Evolutionary conservation across 2,888 invertebrate species (phyloP).

Genomic region (Tillus elongatus): DNA sequence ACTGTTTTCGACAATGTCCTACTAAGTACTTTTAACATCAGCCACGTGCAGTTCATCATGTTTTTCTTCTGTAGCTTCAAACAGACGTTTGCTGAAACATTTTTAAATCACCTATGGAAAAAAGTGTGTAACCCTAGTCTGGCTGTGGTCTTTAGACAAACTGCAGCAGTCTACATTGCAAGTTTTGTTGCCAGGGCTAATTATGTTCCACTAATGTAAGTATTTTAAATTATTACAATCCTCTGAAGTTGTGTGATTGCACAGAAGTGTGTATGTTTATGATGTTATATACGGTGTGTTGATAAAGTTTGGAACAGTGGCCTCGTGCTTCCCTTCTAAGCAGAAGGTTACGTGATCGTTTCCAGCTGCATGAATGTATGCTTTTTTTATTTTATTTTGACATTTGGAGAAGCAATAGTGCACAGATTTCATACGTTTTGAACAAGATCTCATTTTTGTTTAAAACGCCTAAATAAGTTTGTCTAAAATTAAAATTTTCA

Average conservation of each 20-base stretch:
- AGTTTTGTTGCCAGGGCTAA: constrained; percentile 63
- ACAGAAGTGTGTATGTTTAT: constrained; percentile 2
- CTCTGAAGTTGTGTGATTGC: not conserved
- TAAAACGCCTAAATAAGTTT: too few species aligned
- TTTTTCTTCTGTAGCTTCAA: constrained; percentile 66
- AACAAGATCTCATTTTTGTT: too few species aligned
- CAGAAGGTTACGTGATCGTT: too few species aligned
- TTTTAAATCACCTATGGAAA: constrained; percentile 63
- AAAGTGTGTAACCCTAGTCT: constrained; percentile 60
- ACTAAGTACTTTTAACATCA: constrained; percentile 73
- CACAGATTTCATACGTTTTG: too few species aligned
- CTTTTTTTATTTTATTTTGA: too few species aligned
- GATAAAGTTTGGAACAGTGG: too few species aligned
- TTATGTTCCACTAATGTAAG: constrained; percentile 54
- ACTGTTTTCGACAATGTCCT: constrained; percentile 71
- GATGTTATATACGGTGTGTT: constrained; percentile 9
- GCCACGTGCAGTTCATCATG: constrained; percentile 68
- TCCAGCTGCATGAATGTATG: too few species aligned
- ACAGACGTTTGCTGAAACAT: constrained; percentile 50
- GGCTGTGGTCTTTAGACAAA: constrained; percentile 55
- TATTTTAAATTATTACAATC: constrained; percentile 15
- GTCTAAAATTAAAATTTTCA: too few species aligned
- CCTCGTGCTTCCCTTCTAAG: too few species aligned
- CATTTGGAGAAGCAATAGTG: too few species aligned
- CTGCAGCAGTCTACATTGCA: constrained; percentile 64